Conservation (phyloP, 2,888 invertebrate species). For the Epistrophe grossulariae region DNA sequence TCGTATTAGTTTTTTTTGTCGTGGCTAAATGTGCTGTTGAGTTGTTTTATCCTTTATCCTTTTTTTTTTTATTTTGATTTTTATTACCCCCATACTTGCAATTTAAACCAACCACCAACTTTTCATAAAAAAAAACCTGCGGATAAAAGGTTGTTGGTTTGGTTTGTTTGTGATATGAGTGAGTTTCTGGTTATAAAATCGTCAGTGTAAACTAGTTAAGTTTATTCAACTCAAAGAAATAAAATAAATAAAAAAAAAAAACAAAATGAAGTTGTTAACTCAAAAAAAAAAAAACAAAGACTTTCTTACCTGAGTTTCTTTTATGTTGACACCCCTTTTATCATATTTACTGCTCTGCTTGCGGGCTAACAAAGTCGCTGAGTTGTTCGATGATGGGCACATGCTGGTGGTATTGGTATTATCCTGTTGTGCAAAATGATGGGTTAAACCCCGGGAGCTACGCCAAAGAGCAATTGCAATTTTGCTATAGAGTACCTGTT, state of each 20-base stretch:
- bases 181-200: background rate
- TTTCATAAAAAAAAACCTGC: background rate
- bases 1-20: background rate
- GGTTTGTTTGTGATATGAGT: background rate
- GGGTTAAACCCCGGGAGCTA: constrained; percentile 88
- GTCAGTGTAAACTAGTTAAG: background rate
- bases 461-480: constrained; percentile 94
- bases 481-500: constrained; percentile 90
- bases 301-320: constrained; percentile 83
- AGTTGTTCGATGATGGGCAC: constrained; percentile 78
- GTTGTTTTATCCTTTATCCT: constrained; percentile 14
- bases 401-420: constrained; percentile 81
- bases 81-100: background rate
- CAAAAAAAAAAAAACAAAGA: background rate
- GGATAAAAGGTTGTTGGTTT: background rate
- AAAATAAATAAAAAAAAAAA: background rate
- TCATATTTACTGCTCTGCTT: constrained; percentile 84
- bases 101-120: constrained; percentile 4
- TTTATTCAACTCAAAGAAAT: constrained; percentile 42
- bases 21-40: constrained; percentile 45
- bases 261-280: background rate
- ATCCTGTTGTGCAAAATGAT: constrained; percentile 83
- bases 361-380: constrained; percentile 81
- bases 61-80: background rate
- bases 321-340: constrained; percentile 83